phyloP scores from a whole-genome alignment of 2,888 invertebrate species.

The Tenodera sinensis region DNA sequence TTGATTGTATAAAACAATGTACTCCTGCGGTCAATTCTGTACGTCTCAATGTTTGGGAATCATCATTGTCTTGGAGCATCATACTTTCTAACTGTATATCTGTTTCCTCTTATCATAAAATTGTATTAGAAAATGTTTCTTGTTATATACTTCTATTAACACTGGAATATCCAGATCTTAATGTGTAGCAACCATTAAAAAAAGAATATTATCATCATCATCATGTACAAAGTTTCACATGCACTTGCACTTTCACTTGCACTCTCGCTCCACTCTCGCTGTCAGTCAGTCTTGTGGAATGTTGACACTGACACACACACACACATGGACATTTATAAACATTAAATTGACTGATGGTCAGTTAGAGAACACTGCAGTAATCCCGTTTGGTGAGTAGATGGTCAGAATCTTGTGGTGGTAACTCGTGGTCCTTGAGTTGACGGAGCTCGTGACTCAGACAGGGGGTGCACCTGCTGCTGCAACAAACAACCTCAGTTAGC shows the following conservation, averaged over 20 bases:
- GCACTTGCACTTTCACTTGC: too few species aligned
- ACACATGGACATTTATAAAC: slow-evolving; percentile 3
- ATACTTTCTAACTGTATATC: neutral
- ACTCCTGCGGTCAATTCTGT: neutral
- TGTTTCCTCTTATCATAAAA: neutral
- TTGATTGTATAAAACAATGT: slow-evolving; percentile 4
- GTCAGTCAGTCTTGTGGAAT: neutral
- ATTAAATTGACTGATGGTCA: slow-evolving; percentile 16
- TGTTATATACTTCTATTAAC: neutral
- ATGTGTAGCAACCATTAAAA: neutral
- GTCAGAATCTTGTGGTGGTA: slow-evolving; percentile 32
- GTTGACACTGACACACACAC: neutral
- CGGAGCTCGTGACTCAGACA: slow-evolving; percentile 14
- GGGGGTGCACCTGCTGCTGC: neutral
- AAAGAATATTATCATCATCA: neutral
- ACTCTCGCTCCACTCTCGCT: neutral
- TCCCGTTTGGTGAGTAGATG: neutral
- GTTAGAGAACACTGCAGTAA: neutral
- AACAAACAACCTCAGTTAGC: too few species aligned
- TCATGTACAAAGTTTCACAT: neutral
- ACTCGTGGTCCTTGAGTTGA: slow-evolving; percentile 23
- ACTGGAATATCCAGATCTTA: neutral
- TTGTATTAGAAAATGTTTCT: neutral
- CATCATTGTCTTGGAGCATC: neutral
- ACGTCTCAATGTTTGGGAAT: neutral